Evolutionary conservation across 2,888 invertebrate species (phyloP), one percentile per base, ranked within the genome.

Genomic region (Heliconius sara): DNA sequence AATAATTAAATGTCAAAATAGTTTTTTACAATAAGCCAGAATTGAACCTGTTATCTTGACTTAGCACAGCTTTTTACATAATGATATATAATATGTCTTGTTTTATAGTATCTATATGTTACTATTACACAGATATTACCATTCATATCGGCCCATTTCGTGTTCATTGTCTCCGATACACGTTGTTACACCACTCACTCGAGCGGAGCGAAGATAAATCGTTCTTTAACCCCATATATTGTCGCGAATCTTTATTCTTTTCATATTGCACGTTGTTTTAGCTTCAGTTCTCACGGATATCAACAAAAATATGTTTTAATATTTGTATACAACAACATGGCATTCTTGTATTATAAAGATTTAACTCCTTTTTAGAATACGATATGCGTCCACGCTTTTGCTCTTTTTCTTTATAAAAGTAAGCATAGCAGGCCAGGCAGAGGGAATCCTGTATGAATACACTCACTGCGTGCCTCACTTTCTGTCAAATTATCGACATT

Each of bases 201-300:
- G 52, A 80, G 67, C 67, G 43, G 47, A 74, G 30, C 67, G 67
- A 63, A 39, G 68, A 77, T 71, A 70, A 66, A 70, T 65, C 80
- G 80, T 77, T 80, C 77, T 71, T 74, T 75, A 77, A 80, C 74
- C 80, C 77, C 74, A 57, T 77, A 71, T 39, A 75, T 71, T 78
- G 80, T 77, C 65, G 80, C 52, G 67, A 52, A 74, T 70, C 43
- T 67, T 65, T 70, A 52, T 67, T 47, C 25, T 60, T 65, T 70
- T 73, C 70, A 74, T 73, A 78, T 71, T 5, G 52, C 30, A 66
- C 47, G 73, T 76, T 80, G 70, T 77, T 65, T 10, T 74, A 39
- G 52, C 4, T 74, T 65, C 13, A n/a, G 19, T 77, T 80, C 77
- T 70, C 74, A 75, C 63, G 75, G 57, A 34, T 60, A 9, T 25